These are phyloP conservation scores for Calameuta filiformis DNA, from an alignment of 2,888 invertebrate species.

Conservation along the genomic window DNA sequence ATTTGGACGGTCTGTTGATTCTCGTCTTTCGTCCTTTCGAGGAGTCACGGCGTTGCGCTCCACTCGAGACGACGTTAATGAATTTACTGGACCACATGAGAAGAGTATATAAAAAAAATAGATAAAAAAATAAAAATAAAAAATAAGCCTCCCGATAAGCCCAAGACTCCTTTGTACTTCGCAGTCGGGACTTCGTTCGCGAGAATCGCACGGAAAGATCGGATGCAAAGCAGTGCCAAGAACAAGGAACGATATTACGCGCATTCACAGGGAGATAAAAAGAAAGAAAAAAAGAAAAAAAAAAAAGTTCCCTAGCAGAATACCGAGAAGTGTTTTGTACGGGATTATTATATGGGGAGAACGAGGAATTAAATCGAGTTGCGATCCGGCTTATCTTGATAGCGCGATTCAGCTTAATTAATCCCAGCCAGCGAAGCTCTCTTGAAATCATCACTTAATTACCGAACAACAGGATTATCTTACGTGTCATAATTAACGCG, in stretches of 20 bases:
- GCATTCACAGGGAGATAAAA: conserved; percentile 5
- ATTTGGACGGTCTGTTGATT: conserved; percentile 34
- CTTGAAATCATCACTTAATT: conserved; percentile 59
- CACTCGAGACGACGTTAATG: neutral
- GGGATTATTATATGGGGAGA: neutral
- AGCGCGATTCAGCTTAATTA: conserved; percentile 55
- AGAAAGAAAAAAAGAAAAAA: conserved; percentile 15
- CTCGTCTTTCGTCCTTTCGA: conserved; percentile 3
- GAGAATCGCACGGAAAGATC: neutral
- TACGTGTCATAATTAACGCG: conserved; percentile 59
- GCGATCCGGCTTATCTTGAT: conserved; percentile 32
- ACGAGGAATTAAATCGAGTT: conserved; percentile 28
- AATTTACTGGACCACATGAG: neutral
- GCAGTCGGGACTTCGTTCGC: neutral
- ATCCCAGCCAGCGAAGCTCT: conserved; percentile 37
- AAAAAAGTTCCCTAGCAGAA: conserved; percentile 19
- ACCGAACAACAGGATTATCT: conserved; percentile 57
- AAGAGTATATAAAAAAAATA: neutral
- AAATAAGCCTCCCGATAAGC: neutral
- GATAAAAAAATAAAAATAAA: neutral
- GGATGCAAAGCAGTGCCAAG: neutral
- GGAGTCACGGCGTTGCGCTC: neutral
- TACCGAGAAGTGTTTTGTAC: neutral
- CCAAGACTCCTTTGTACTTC: neutral
- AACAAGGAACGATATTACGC: neutral